Conservation (phyloP, 35 echinoderm and acorn worm species). For the Heliocidaris erythrogramma region DNA sequence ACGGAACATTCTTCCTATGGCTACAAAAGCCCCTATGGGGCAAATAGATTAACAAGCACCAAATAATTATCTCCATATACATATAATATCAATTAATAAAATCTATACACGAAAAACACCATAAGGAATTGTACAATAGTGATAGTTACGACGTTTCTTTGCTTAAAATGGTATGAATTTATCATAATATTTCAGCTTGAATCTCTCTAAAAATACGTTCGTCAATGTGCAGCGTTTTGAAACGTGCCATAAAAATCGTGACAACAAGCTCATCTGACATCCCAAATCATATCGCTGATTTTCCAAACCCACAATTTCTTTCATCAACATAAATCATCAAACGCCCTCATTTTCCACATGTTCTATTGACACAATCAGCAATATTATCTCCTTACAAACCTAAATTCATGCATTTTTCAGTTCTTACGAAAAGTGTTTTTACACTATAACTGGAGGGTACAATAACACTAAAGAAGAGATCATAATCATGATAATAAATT, state of each 20-base stretch:
- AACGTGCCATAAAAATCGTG: not conserved
- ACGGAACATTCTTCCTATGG: not conserved
- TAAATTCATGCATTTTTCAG: too few relatives aligned
- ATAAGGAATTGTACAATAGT: constrained; percentile 37
- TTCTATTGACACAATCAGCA: not conserved
- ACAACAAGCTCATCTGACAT: not conserved
- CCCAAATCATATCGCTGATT: not conserved
- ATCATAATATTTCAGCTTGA: constrained; percentile 38
- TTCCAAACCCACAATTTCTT: not conserved
- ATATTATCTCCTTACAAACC: not conserved
- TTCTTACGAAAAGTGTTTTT: not conserved
- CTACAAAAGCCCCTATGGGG: constrained; percentile 38
- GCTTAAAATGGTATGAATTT: not conserved
- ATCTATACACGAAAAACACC: constrained; percentile 45
- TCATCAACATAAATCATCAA: not conserved
- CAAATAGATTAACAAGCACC: constrained; percentile 44
- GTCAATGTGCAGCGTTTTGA: not conserved
- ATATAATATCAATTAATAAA: constrained; percentile 47
- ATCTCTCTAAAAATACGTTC: not conserved
- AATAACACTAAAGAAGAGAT: not conserved
- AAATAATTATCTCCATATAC: constrained; percentile 51
- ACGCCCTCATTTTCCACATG: not conserved
- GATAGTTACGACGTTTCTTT: not conserved
- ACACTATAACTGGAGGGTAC: not conserved
- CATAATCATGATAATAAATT: not conserved